phyloP scores from a whole-genome alignment of 2,888 invertebrate species.

The Timandra comae region DNA sequence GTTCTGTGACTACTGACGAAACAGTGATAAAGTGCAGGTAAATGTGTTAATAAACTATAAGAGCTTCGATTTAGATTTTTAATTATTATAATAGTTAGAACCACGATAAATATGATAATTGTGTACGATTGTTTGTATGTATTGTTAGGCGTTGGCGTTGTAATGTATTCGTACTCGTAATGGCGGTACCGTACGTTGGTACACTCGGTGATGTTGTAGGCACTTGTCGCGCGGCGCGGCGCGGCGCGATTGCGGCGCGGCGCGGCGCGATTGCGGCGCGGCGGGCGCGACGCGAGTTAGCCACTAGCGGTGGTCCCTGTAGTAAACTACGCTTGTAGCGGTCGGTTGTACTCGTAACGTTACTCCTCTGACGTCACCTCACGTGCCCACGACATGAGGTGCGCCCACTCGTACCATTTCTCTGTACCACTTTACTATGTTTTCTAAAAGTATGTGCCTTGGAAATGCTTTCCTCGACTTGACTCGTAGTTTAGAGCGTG shows the following conservation, averaged over 20 bases:
- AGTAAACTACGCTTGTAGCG: conserved; percentile 64
- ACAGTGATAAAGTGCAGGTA: conserved; percentile 56
- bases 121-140: conserved; percentile 18
- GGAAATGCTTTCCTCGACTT: conserved; percentile 72
- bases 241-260: conserved; percentile 3
- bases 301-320: conserved; percentile 19
- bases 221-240: conserved; percentile 6
- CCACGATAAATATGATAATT: conserved; percentile 7
- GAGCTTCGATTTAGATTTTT: conserved; percentile 60
- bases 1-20: conserved; percentile 40
- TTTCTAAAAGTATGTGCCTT: conserved; percentile 78
- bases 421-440: conserved; percentile 60
- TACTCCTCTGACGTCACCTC: conserved; percentile 47
- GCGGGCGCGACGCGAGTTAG: conserved; percentile 3
- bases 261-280: conserved; percentile 7
- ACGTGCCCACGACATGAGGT: conserved; percentile 38
- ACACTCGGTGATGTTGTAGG: not conserved
- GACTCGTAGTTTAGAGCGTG: conserved; percentile 70
- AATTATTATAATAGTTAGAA: conserved; percentile 35
- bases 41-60: conserved; percentile 52
- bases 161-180: conserved; percentile 14
- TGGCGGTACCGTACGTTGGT: conserved; percentile 4
- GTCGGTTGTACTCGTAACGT: conserved; percentile 58
- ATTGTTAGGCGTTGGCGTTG: conserved; percentile 10
- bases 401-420: conserved; percentile 35